Conservation (phyloP, 1,140 invertebrate genomes). For the Nylanderia fulva region DNA sequence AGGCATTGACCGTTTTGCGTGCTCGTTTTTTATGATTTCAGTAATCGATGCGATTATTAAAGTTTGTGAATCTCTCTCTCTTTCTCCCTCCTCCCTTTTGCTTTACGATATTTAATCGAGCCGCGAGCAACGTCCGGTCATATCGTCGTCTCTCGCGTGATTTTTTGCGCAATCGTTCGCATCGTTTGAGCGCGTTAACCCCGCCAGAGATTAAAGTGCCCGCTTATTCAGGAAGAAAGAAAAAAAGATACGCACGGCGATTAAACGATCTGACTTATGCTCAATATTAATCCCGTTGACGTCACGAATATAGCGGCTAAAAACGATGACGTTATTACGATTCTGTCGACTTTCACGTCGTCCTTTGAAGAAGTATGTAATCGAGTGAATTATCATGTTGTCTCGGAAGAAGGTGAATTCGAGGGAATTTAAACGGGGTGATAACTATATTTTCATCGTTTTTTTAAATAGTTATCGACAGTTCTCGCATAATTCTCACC, state of each 20-base stretch:
- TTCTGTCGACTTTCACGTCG: conserved; percentile 21
- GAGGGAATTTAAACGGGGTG: conserved; percentile 14
- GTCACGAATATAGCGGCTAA: not conserved
- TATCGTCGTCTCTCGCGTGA: conserved; percentile 9
- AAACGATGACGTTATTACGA: conserved; percentile 1
- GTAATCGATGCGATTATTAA: conserved; percentile 58
- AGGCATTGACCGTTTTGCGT: conserved; percentile 33
- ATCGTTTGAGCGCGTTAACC: conserved; percentile 33
- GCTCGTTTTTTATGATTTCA: conserved; percentile 41
- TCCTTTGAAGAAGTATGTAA: not conserved
- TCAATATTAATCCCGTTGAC: conserved; percentile 31
- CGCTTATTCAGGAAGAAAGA: not conserved
- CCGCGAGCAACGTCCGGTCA: conserved; percentile 14
- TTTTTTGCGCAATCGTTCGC: conserved; percentile 40
- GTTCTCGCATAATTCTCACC: too few species aligned
- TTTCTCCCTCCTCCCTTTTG: not conserved
- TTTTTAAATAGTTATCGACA: too few species aligned
- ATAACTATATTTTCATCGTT: too few species aligned
- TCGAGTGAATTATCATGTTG: not conserved
- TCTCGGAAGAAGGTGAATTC: not conserved
- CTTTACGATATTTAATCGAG: conserved; percentile 45
- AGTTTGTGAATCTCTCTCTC: conserved; percentile 29
- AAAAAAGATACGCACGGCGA: not conserved
- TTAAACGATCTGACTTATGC: conserved; percentile 27
- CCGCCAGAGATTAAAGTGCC: conserved; percentile 30